These are phyloP conservation scores for Steinernema scapterisci DNA, from an alignment of 2,888 invertebrate species.

Conservation along the genomic window DNA sequence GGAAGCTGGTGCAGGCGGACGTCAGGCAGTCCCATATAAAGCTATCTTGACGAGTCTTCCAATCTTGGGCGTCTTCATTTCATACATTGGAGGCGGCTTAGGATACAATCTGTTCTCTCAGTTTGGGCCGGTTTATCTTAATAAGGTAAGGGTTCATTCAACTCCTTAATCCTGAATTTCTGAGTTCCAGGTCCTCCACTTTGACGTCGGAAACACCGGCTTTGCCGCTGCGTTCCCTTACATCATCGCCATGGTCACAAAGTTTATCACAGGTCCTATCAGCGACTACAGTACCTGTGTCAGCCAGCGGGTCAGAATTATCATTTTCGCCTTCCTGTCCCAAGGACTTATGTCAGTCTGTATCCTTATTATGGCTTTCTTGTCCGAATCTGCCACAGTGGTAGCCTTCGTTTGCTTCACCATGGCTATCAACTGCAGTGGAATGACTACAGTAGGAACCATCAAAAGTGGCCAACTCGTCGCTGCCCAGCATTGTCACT, in stretches of 20 bases:
- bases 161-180: not conserved
- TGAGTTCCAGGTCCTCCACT: slow-evolving; percentile 18
- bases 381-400: slow-evolving; percentile 1
- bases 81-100: slow-evolving; percentile 28
- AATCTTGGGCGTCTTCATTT: slow-evolving; percentile 24
- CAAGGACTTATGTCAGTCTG: slow-evolving; percentile 34
- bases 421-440: slow-evolving; percentile 48
- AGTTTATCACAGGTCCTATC: not conserved
- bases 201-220: not conserved
- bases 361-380: slow-evolving; percentile 46
- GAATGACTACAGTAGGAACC: slow-evolving; percentile 55
- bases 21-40: not conserved
- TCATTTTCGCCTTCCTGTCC: not conserved
- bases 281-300: not conserved
- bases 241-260: not conserved
- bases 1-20: not conserved
- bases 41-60: not conserved
- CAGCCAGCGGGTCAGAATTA: not conserved
- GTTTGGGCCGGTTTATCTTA: slow-evolving; percentile 35
- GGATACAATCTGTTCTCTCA: slow-evolving; percentile 31
- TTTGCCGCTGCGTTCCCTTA: not conserved
- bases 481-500: slow-evolving; percentile 30
- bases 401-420: slow-evolving; percentile 55
- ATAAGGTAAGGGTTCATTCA: not conserved
- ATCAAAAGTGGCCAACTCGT: slow-evolving; percentile 54